phyloP scores from a whole-genome alignment of 37 sponge, comb jelly and placozoan genomes.

The Diacarnus erythraeanus region DNA sequence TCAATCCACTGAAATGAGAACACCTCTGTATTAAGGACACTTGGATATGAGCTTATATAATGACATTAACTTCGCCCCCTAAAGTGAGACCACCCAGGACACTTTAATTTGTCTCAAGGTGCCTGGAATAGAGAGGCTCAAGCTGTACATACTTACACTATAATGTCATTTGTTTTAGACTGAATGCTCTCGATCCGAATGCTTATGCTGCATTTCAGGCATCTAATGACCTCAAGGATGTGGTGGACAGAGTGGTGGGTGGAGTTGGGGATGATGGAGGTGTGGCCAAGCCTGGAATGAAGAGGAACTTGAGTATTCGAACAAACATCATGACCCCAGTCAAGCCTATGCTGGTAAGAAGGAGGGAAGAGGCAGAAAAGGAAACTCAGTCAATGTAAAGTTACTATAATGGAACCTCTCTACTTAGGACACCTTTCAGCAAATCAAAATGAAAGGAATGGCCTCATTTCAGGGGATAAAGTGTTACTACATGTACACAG shows the following conservation, averaged over 20 bases:
- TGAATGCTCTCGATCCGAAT: constrained; percentile 90
- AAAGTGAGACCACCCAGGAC: too few species aligned
- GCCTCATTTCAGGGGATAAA: too few species aligned
- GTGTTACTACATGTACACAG: too few species aligned
- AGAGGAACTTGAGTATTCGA: constrained; percentile 67
- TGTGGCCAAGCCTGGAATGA: constrained; percentile 50
- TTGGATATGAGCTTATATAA: too few species aligned
- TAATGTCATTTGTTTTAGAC: constrained; percentile 47
- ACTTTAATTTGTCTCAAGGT: too few species aligned
- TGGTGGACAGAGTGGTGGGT: constrained; percentile 69
- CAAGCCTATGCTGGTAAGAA: constrained; percentile 93
- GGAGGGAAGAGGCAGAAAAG: too few species aligned
- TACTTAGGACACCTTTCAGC: too few species aligned
- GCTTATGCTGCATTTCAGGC: constrained; percentile 96
- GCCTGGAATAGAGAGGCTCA: too few species aligned
- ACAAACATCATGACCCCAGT: constrained; percentile 93
- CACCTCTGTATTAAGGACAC: too few species aligned
- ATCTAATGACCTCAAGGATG: constrained; percentile 89
- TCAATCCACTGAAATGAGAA: too few species aligned
- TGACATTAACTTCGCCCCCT: too few species aligned
- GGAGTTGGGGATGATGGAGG: constrained; percentile 20
- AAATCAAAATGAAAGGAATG: background rate
- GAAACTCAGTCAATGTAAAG: background rate
- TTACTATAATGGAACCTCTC: background rate
- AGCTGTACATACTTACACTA: too few species aligned